phyloP scores from a whole-genome alignment of 2,888 invertebrate genomes.

The Torymus texanus region DNA sequence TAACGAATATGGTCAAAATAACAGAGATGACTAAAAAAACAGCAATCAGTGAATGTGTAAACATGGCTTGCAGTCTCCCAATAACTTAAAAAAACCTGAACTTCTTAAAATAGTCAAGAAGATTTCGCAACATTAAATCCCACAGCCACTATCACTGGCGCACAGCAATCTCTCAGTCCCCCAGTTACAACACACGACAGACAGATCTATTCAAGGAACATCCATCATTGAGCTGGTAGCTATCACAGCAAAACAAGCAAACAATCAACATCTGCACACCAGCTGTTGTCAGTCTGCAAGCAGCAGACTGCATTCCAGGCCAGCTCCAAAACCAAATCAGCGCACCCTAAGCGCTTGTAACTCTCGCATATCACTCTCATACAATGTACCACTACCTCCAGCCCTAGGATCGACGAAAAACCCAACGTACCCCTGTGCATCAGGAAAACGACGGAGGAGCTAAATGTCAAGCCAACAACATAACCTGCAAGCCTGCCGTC shows the following conservation, averaged over 20 bases:
- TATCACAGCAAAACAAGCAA: background rate
- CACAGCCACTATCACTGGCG: no score
- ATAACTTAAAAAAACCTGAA: no score
- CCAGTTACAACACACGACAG: background rate
- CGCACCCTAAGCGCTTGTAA: no score
- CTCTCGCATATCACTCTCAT: no score
- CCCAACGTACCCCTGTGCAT: background rate
- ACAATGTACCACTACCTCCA: no score
- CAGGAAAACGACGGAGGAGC: background rate
- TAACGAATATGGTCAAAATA: no score
- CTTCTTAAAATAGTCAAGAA: background rate
- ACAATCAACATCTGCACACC: constrained; percentile 7
- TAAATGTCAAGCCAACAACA: constrained; percentile 32
- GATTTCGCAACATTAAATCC: background rate
- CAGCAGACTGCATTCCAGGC: background rate
- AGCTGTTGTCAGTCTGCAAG: constrained; percentile 26
- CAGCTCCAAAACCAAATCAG: no score
- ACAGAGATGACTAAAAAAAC: no score
- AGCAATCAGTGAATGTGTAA: no score
- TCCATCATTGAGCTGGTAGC: background rate
- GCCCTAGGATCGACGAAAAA: background rate
- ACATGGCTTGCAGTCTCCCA: no score
- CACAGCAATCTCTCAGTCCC: no score
- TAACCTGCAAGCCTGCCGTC: constrained; percentile 37
- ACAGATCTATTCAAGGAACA: background rate